phyloP scores from a whole-genome alignment of 2,888 invertebrate genomes.

The Cataglyphis rosenhaueri region DNA sequence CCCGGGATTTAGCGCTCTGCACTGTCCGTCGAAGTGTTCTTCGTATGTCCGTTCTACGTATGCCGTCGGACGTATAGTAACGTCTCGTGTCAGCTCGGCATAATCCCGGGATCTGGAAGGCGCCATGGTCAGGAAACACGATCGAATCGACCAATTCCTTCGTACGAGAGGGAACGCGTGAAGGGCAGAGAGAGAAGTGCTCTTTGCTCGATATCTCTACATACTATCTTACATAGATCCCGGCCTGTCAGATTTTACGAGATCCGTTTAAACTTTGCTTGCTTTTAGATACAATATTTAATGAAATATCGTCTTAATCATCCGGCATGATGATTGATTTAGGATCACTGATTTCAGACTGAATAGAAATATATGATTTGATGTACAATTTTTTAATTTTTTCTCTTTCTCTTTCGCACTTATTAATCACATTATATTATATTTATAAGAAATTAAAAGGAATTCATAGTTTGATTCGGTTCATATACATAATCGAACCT shows the following conservation, averaged over 20 bases:
- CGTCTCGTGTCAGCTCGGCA: conserved; percentile 80
- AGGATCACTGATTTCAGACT: background rate
- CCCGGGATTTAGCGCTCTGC: conserved; percentile 78
- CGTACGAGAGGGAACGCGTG: conserved; percentile 63
- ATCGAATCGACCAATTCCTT: conserved; percentile 74
- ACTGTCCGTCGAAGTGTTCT: conserved; percentile 73
- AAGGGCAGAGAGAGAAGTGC: conserved; percentile 66
- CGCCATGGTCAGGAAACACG: conserved; percentile 81
- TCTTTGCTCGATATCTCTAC: conserved; percentile 60
- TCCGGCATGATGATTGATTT: background rate
- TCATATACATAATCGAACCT: background rate
- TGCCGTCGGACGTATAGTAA: conserved; percentile 71
- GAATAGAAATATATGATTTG: conserved; percentile 1
- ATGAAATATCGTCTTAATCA: background rate
- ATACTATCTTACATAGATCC: conserved; percentile 49
- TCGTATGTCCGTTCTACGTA: conserved; percentile 68
- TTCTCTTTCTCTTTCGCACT: background rate
- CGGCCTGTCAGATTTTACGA: conserved; percentile 3
- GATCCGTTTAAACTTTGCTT: conserved; percentile 19
- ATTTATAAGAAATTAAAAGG: conserved; percentile 4
- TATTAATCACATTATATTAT: background rate
- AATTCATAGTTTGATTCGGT: background rate
- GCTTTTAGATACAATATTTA: background rate
- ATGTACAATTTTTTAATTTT: background rate
- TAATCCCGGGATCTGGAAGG: conserved; percentile 81